Conservation (phyloP, 2,888 invertebrate genomes). For the Liodrosophila aerea region DNA sequence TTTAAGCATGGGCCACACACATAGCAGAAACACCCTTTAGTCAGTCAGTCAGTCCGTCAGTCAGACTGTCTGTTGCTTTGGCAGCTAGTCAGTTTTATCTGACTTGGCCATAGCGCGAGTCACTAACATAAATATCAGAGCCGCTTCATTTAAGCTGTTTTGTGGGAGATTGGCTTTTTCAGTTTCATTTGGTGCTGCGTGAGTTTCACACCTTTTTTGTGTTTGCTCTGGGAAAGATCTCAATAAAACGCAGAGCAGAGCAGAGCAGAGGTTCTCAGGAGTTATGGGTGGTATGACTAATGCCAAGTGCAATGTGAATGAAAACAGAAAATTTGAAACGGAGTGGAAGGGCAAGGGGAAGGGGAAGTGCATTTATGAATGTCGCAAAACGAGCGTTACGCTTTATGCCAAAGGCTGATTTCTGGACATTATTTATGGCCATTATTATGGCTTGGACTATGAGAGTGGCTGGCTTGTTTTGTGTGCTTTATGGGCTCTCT, state of each 20-base stretch:
- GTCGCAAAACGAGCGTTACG: conserved; percentile 33
- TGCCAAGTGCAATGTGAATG: conserved; percentile 18
- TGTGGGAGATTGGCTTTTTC: conserved; percentile 10
- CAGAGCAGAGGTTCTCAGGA: background rate
- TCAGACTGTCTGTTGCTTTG: conserved; percentile 19
- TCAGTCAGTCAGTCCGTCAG: conserved; percentile 29
- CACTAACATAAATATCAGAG: conserved; percentile 58
- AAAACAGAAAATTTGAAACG: background rate
- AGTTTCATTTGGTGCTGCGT: conserved; percentile 32
- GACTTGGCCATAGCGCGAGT: conserved; percentile 37
- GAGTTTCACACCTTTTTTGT: conserved; percentile 64
- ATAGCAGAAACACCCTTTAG: conserved; percentile 19
- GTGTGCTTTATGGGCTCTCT: conserved; percentile 38
- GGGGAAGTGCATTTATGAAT: conserved; percentile 30
- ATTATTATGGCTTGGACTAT: conserved; percentile 29
- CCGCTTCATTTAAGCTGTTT: conserved; percentile 35
- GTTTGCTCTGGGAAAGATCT: conserved; percentile 26
- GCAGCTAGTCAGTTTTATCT: conserved; percentile 17
- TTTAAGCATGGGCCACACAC: conserved; percentile 38
- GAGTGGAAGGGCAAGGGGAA: background rate
- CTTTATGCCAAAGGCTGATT: conserved; percentile 37
- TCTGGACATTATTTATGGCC: conserved; percentile 50
- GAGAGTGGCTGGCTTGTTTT: conserved; percentile 29
- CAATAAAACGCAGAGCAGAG: conserved; percentile 37
- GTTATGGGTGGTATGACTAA: conserved; percentile 39